A percentile compares a stretch with the other conserved stretches of the same genome.
phyloP scores from a whole-genome alignment of 2,888 invertebrate genomes.

The Ormyrus thymus region DNA sequence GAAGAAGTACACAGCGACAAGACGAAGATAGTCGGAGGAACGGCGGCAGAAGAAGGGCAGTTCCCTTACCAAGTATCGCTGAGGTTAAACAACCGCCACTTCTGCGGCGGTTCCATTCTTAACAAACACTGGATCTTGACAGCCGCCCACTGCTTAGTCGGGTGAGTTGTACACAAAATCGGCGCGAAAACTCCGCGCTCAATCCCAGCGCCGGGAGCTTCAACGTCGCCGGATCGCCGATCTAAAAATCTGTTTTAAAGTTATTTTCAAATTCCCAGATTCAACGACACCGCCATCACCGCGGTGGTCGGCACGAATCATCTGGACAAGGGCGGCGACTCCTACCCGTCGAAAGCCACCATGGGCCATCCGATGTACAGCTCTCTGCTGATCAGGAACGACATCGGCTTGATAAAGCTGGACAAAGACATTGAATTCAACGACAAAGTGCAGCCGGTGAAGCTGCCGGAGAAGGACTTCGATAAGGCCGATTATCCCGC shows the following conservation, averaged over 20 bases:
- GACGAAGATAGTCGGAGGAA: slow-evolving; percentile 76
- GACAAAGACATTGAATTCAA: slow-evolving; percentile 66
- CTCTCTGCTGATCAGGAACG: slow-evolving; percentile 67
- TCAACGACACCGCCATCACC: slow-evolving; percentile 66
- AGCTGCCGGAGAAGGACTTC: slow-evolving; percentile 66
- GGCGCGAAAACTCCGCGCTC: neutral
- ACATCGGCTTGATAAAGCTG: slow-evolving; percentile 69
- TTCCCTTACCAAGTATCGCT: slow-evolving; percentile 79
- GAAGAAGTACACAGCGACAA: neutral
- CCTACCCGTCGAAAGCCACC: slow-evolving; percentile 63
- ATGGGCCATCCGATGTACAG: slow-evolving; percentile 66
- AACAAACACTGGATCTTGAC: slow-evolving; percentile 78
- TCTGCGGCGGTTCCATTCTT: slow-evolving; percentile 79
- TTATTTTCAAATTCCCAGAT: slow-evolving; percentile 58
- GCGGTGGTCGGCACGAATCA: slow-evolving; percentile 69
- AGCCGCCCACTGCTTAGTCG: slow-evolving; percentile 78
- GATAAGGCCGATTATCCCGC: slow-evolving; percentile 68
- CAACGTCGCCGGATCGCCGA: too few relatives aligned
- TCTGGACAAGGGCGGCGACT: slow-evolving; percentile 67
- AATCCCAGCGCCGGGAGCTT: too few relatives aligned
- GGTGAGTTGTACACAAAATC: slow-evolving; percentile 68
- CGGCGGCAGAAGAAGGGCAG: slow-evolving; percentile 77
- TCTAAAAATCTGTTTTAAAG: slow-evolving; percentile 30
- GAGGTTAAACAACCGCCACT: slow-evolving; percentile 77
- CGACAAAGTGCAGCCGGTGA: slow-evolving; percentile 66